Base-by-base conservation (phyloP, 2,888 invertebrate genomes). In the Deilephila porcellus region DNA sequence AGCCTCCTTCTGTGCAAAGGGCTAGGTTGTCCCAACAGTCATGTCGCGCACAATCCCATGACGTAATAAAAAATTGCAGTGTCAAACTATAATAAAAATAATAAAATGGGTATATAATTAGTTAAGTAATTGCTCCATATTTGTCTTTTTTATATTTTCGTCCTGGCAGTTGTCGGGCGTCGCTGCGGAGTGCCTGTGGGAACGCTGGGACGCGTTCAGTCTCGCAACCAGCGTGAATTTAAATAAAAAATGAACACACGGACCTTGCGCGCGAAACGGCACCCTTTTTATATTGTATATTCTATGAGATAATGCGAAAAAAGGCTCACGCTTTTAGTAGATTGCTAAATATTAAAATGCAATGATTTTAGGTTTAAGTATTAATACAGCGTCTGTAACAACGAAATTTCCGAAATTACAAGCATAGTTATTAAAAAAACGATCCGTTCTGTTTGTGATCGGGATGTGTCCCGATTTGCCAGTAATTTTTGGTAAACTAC, bases 131-230 rank as follows among this genome's bases (percentile, higher is more conserved):
- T 56, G n/a, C 56, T 0, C 11, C 25, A 1, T 8, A 32, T 25
- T 60, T 60, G 60, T 8, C 25, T 60, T 29, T 7, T 52, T 67
- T 67, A 45, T 20, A 45, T 67, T 25, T 14, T 32, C 34, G 20
- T 20, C 29, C 67, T 25, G 52, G 25, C 25, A 52, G 11, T 14
- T 6, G 6, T 25, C 20, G 25, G 75, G 74, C 77, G 77, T 84
- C 83, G 75, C 82, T 76, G 79, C 81, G 79, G 71, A 71, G 56
- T 52, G 72, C 80, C 82, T 81, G 82, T 84, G 85, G 85, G 86
- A 86, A 83, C 77, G 70, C 53, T 17, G 75, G 74, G 76, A 76
- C 76, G 76, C 70, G 74, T 67, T 60, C 72, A 32, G 45, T 67
- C 60, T 60, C 71, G 75, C 73, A 78, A 71, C 71, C 62, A 64